Evolutionary conservation across 2,797 vertebrate genomes (phyloP), one percentile per base, ranked within the genome.

Genomic region (Fundulus diaphanus): DNA sequence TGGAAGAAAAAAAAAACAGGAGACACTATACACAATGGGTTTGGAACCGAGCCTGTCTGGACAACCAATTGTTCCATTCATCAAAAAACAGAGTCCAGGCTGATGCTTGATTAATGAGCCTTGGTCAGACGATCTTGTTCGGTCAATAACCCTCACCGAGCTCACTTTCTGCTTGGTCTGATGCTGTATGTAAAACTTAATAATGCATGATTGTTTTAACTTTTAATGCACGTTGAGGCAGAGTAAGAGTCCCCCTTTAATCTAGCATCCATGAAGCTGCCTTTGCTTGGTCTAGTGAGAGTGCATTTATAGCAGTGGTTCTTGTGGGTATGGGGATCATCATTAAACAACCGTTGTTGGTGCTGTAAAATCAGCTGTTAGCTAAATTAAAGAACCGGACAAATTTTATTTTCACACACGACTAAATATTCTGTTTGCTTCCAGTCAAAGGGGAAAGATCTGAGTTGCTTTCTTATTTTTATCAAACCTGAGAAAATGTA

Each of bases 201-300:
- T 92, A 92, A 93, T 91, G 83, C 85, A 93, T 91, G 88, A 92
- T 87, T 52, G 8, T 81, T 92, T 94, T 90, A 91, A 93, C 88
- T 92, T 92, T 91, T 91, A 92, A 91, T 92, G 92, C 85, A 87
- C 70, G 48, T 73, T 72, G 89, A 92, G 89, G 76, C 80, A 67
- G 80, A 82, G 80, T 1, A 22, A 74, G 76, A 90, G 87, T 90
- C 88, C 81, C 89, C 74, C 71, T 91, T 92, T 92, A 93, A 94
- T 93, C 93, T 91, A 90, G 80, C 85, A 83, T 76, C 63, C 65
- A 75, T 87, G 82, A 63, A 79, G 90, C 71, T 80, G 84, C 37
- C 85, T 83, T n/a, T 1, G 12, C 79, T 76, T 31, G 37, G 76
- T 73, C 74, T 77, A 51, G 74, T 24, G 68, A 69, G 81, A 56